Percentiles rank a stretch among this genome's conserved stretches.
phyloP scores from a whole-genome alignment of 2,113 vertebrate species.

The Corythornis vintsioides region DNA sequence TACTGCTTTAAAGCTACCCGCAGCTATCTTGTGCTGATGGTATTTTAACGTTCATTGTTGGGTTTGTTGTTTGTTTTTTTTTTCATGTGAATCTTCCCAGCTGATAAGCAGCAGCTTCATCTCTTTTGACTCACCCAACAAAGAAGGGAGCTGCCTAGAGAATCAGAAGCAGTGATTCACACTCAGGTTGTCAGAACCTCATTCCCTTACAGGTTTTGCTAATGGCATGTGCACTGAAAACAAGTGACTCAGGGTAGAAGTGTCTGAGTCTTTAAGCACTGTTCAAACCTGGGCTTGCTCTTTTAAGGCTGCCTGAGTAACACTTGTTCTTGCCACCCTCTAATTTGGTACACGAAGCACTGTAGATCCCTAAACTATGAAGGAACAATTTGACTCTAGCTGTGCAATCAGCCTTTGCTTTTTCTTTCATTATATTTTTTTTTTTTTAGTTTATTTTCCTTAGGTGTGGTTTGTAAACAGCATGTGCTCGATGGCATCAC shows the following conservation, averaged over 20 bases:
- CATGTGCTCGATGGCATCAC: neutral
- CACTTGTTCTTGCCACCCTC: neutral
- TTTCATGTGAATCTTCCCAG: neutral
- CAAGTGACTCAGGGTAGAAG: slow-evolving; percentile 14
- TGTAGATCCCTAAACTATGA: neutral
- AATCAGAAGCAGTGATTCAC: slow-evolving; percentile 26
- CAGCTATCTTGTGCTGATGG: neutral
- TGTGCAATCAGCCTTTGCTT: neutral
- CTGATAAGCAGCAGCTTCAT: slow-evolving; percentile 8
- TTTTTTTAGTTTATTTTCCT: neutral
- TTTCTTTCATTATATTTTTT: neutral
- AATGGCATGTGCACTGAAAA: neutral
- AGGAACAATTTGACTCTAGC: neutral
- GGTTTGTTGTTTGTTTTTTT: neutral
- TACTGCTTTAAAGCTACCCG: neutral
- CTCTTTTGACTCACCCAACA: slow-evolving; percentile 7
- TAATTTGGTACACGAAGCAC: neutral
- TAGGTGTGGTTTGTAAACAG: slow-evolving; percentile 32
- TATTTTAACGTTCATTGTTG: neutral
- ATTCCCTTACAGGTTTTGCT: slow-evolving; percentile 1
- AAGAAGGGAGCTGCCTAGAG: neutral
- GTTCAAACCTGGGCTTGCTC: neutral
- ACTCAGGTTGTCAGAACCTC: neutral
- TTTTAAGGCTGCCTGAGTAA: neutral
- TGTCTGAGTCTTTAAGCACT: neutral